Base-by-base conservation (phyloP, 2,888 invertebrate genomes). In the Busseola fusca region DNA sequence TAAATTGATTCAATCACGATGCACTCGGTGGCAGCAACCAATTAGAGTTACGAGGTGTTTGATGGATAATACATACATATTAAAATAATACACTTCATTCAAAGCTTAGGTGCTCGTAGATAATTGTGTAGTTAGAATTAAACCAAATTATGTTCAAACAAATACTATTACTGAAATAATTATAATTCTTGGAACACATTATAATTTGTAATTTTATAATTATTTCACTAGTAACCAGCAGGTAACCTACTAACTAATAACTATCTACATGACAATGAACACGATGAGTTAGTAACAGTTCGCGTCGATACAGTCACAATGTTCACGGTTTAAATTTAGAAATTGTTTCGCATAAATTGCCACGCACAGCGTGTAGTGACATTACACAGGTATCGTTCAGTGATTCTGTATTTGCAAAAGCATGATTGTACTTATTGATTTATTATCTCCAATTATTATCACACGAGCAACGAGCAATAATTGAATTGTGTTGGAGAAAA, bases 351-450 rank as follows among this genome's bases (percentile, higher is more conserved):
- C 64, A 62, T 50, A 62, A 60, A 64, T 64, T 30, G 64, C 40
- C 60, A 64, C 64, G 60, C 64, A 60, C 64, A 77, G 42, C 54
- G 16, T 4, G n/a, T n/a, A n/a, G n/a, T n/a, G 48, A 16, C 60
- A 72, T 57, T 62, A 52, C 64, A 54, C 77, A 50, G 64, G 64
- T 75, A 56, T 34, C 27, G 64, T 60, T 64, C 64, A 64, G 18
- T 77, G 56, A 60, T 60, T 64, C 42, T 21, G 60, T 64, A n/a
- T 70, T 71, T 40, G 30, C 42, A 21, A 27, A 27, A 30, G 50
- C 45, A 10, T 30, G 3, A 25, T 30, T 50, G 10, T 65, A n/a
- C 27, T n/a, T n/a, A n/a, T n/a, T n/a, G n/a, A n/a, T n/a, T 25
- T 48, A n/a, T 34, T 34, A 65, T 16, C 18, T 14, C 18, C 52